phyloP scores from a whole-genome alignment of 2,113 vertebrate genomes.

The Nothocercus julius region DNA sequence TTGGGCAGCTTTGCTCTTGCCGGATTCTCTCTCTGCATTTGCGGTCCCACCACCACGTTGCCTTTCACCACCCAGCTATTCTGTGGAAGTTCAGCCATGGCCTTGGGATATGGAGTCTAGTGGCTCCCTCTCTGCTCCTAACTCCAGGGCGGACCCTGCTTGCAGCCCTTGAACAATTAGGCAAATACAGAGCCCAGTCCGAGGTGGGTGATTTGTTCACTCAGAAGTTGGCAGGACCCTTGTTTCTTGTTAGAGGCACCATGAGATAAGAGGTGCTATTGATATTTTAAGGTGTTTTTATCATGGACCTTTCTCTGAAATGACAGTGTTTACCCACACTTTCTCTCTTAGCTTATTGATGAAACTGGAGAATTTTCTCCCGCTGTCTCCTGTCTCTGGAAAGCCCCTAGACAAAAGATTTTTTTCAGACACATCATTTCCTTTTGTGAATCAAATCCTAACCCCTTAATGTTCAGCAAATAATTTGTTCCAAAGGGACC shows the following conservation, averaged over 20 bases:
- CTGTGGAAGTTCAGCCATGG: not conserved
- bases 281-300: slow-evolving; percentile 6
- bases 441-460: slow-evolving; percentile 52
- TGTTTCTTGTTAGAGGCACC: not conserved
- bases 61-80: not conserved
- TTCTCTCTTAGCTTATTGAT: slow-evolving; percentile 17
- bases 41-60: not conserved
- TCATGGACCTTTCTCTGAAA: not conserved
- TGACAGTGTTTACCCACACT: not conserved
- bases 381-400: slow-evolving; percentile 3
- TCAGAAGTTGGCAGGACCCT: not conserved
- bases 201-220: not conserved
- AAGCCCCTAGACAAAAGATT: slow-evolving; percentile 45
- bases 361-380: slow-evolving; percentile 20
- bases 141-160: not conserved
- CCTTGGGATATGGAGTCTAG: not conserved
- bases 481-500: slow-evolving; percentile 62
- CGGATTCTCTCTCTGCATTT: not conserved
- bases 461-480: slow-evolving; percentile 58
- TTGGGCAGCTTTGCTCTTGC: not conserved
- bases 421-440: slow-evolving; percentile 59
- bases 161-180: not conserved
- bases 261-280: not conserved
- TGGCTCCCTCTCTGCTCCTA: not conserved
- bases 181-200: not conserved